phyloP scores from a whole-genome alignment of 2,888 invertebrate species.

The Andrena minutula region DNA sequence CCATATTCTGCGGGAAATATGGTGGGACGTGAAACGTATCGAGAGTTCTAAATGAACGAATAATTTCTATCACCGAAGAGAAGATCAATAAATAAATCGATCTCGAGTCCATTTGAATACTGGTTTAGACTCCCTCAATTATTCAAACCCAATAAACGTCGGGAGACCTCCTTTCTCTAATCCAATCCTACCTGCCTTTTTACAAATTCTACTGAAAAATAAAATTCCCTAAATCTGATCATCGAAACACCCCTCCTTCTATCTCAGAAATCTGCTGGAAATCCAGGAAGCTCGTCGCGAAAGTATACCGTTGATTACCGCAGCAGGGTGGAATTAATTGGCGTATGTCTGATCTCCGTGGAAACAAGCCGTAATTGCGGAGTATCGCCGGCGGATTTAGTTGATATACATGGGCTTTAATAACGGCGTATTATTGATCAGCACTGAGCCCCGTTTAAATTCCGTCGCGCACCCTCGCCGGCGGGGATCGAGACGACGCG shows the following conservation, averaged over 20 bases:
- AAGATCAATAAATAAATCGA: too few species aligned
- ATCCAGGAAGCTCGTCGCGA: neutral
- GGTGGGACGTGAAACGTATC: neutral
- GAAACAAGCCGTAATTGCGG: conserved; percentile 71
- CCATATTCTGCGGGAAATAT: neutral
- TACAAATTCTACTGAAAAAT: too few species aligned
- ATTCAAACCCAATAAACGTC: conserved; percentile 28
- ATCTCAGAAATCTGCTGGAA: too few species aligned
- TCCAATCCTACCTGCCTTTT: neutral
- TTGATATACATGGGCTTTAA: conserved; percentile 74
- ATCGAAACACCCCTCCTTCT: neutral
- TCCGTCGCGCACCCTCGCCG: conserved; percentile 70
- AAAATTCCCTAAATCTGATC: neutral
- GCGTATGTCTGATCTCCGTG: conserved; percentile 66
- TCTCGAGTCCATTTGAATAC: conserved; percentile 16
- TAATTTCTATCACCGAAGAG: too few species aligned
- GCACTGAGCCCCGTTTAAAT: conserved; percentile 76
- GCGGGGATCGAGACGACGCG: conserved; percentile 55
- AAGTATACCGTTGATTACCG: conserved; percentile 45
- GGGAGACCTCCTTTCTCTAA: neutral
- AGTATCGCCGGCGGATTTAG: conserved; percentile 67
- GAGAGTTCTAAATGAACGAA: too few species aligned
- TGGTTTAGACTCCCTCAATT: neutral
- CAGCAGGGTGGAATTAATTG: conserved; percentile 69
- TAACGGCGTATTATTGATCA: conserved; percentile 79